Percentiles rank a stretch among this genome's conserved stretches.
phyloP scores from a whole-genome alignment of 1,140 invertebrate genomes.

The Acyrthosiphon pisum region DNA sequence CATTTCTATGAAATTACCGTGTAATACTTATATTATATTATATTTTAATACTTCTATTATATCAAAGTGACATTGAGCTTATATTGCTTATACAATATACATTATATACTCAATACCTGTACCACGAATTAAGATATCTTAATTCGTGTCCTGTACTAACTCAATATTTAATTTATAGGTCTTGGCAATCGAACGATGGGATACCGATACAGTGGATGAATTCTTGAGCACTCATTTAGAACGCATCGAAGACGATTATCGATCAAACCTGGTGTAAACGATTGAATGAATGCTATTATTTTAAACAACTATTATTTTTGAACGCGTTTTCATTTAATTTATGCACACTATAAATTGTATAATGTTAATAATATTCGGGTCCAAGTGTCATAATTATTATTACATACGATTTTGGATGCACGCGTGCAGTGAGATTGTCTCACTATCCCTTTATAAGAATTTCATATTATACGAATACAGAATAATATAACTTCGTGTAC shows the following conservation, averaged over 20 bases:
- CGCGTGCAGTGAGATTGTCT: neutral
- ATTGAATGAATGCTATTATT: neutral
- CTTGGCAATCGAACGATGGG: conserved; percentile 95
- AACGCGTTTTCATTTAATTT: neutral
- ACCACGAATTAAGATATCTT: too few species aligned
- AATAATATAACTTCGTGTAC: neutral
- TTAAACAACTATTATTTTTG: neutral
- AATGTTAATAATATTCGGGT: neutral
- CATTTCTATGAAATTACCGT: neutral
- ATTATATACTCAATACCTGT: too few species aligned
- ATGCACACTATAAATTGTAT: neutral
- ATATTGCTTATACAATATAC: too few species aligned
- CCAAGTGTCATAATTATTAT: neutral
- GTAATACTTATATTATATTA: too few species aligned
- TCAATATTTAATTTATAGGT: conserved; percentile 64
- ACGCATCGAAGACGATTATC: conserved; percentile 63
- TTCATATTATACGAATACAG: neutral
- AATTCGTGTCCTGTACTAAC: neutral
- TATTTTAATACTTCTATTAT: too few species aligned
- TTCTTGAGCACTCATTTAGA: conserved; percentile 86
- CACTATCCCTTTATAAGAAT: neutral
- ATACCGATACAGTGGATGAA: conserved; percentile 94
- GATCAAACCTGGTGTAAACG: conserved; percentile 50
- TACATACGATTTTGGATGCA: neutral
- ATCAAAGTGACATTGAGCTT: too few species aligned